phyloP scores from a whole-genome alignment of 2,888 invertebrate genomes.

The Hyles lineata region DNA sequence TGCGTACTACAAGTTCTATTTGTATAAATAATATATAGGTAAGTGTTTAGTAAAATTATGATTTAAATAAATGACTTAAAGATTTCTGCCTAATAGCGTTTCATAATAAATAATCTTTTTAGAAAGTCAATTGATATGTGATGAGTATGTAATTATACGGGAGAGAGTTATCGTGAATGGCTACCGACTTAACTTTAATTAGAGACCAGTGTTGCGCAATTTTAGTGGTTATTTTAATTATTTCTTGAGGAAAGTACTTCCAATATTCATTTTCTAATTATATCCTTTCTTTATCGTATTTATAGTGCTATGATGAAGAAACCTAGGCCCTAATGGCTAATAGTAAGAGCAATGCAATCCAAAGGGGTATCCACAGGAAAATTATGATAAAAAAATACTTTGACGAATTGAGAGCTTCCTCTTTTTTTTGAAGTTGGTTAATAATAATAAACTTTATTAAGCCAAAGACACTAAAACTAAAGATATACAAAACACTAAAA shows the following conservation, averaged over 20 bases:
- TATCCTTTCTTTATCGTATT: too few species aligned
- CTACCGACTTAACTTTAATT: conserved; percentile 13
- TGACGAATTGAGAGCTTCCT: too few species aligned
- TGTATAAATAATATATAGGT: background rate
- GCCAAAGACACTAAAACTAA: too few species aligned
- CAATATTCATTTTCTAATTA: background rate
- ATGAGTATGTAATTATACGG: background rate
- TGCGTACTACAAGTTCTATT: background rate
- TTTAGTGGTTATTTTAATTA: background rate
- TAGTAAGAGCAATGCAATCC: too few species aligned
- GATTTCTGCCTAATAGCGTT: background rate
- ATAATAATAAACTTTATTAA: too few species aligned
- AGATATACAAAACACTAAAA: too few species aligned
- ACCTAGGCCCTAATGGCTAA: too few species aligned
- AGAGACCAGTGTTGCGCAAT: background rate
- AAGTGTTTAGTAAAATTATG: too few species aligned
- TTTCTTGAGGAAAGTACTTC: background rate
- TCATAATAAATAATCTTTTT: conserved; percentile 8
- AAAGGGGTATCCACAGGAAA: too few species aligned
- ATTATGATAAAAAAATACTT: too few species aligned
- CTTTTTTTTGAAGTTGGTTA: too few species aligned
- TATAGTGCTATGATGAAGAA: too few species aligned
- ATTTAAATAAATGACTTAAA: conserved; percentile 35
- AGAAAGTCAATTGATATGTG: conserved; percentile 10
- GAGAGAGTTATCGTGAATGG: conserved; percentile 1